A percentile compares a stretch with the other conserved stretches of the same genome.
phyloP scores from a whole-genome alignment of 2,113 vertebrate genomes.

The Carassius carassius region DNA sequence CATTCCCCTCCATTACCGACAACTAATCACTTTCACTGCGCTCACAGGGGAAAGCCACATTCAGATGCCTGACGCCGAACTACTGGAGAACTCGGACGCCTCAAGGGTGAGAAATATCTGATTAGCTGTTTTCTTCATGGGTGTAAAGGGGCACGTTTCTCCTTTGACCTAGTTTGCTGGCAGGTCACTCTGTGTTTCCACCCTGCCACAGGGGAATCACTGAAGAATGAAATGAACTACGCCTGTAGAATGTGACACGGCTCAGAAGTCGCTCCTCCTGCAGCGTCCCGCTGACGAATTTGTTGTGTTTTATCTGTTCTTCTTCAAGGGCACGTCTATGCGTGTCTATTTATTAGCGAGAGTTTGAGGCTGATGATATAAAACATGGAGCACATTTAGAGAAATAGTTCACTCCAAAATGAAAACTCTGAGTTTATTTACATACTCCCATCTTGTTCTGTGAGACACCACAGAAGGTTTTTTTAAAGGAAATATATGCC shows the following conservation, averaged over 20 bases:
- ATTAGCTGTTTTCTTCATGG: conserved; percentile 45
- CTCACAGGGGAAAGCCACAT: neutral
- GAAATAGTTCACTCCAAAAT: neutral
- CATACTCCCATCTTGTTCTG: neutral
- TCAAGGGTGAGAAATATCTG: conserved; percentile 36
- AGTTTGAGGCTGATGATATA: neutral
- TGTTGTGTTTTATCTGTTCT: conserved; percentile 2
- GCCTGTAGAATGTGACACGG: conserved; percentile 47
- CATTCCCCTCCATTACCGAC: conserved; percentile 19
- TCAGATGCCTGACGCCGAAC: neutral
- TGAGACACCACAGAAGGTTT: neutral
- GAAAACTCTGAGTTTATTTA: neutral
- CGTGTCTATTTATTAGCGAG: conserved; percentile 3
- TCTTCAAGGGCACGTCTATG: conserved; percentile 6
- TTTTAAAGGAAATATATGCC: neutral
- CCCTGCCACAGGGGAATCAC: conserved; percentile 45
- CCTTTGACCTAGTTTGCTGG: conserved; percentile 53
- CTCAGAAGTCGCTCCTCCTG: neutral
- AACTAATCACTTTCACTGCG: neutral
- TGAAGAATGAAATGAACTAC: conserved; percentile 59
- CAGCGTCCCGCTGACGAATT: neutral
- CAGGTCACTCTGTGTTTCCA: conserved; percentile 44
- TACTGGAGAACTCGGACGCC: no score
- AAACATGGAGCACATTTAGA: neutral
- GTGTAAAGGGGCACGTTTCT: conserved; percentile 35